Conservation (phyloP, 2,113 vertebrate species). For the Lethenteron reissneri region DNA sequence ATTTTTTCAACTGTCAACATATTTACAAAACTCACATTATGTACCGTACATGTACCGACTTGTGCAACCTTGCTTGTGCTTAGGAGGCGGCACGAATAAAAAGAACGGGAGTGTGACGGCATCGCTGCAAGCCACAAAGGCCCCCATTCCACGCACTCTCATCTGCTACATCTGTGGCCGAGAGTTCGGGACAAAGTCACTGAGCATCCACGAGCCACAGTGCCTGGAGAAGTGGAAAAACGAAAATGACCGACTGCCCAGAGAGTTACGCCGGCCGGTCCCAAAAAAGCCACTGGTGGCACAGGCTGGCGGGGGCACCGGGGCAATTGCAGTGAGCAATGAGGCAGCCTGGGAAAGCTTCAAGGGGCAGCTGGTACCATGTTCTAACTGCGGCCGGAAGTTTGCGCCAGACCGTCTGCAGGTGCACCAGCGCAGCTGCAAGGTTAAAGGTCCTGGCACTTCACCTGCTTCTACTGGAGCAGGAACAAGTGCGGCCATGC, state of each 20-base stretch:
- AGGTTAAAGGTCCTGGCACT: constrained; percentile 12
- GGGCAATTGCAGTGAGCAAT: constrained; percentile 34
- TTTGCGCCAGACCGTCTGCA: constrained; percentile 42
- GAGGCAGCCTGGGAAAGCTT: constrained; percentile 34
- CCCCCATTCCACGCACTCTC: constrained; percentile 13
- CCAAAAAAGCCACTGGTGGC: constrained; percentile 13
- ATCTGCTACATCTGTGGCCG: constrained; percentile 22
- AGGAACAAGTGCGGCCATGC: no score
- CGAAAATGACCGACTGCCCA: constrained; percentile 18
- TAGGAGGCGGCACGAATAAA: no score
- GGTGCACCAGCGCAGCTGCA: constrained; percentile 35
- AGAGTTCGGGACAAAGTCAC: constrained; percentile 21
- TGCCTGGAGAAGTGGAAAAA: constrained; percentile 24
- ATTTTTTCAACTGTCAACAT: no score
- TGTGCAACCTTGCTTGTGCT: no score
- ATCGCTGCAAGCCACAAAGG: background rate
- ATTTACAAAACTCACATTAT: no score
- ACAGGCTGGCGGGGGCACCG: constrained; percentile 17
- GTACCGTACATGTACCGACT: no score
- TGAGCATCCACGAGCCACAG: constrained; percentile 21
- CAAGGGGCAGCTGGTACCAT: constrained; percentile 37
- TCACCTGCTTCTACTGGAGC: no score
- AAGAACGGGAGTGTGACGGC: no score
- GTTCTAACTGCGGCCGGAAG: constrained; percentile 31
- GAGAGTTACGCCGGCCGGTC: constrained; percentile 11